Evolutionary conservation across 2,888 invertebrate species (phyloP).

Genomic region (Melipona bicolor): DNA sequence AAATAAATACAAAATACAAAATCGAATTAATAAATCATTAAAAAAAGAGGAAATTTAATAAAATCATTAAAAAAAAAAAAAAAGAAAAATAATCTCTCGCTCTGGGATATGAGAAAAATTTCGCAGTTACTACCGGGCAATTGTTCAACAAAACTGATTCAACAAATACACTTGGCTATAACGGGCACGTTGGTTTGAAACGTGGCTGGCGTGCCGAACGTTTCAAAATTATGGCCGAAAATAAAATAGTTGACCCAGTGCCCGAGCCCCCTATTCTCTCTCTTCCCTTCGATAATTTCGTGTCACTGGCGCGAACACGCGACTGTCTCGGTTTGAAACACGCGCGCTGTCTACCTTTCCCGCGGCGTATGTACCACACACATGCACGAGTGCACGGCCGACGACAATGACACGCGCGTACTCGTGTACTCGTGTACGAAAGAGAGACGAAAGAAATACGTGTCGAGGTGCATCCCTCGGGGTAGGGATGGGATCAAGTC

Average conservation of each 20-base stretch:
- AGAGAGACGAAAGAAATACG: slow-evolving; percentile 43
- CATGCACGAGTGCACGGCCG: not conserved
- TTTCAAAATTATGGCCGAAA: slow-evolving; percentile 42
- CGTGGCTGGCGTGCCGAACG: slow-evolving; percentile 8
- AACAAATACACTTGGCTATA: not conserved
- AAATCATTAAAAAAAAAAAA: no score
- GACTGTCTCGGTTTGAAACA: slow-evolving; percentile 8
- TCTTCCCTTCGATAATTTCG: slow-evolving; percentile 19
- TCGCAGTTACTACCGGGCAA: not conserved
- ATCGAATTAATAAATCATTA: no score
- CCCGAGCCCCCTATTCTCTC: slow-evolving; percentile 25
- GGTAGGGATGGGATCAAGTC: not conserved
- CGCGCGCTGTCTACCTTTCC: not conserved
- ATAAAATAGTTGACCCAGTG: slow-evolving; percentile 54
- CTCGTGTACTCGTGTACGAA: not conserved
- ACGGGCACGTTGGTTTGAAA: not conserved
- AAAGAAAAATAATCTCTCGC: no score
- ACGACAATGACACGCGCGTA: not conserved
- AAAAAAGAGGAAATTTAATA: no score
- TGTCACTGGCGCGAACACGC: slow-evolving; percentile 55
- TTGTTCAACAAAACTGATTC: not conserved
- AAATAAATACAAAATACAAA: no score
- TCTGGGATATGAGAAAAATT: not conserved
- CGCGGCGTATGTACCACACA: not conserved
- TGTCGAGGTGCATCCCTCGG: slow-evolving; percentile 23